Base-by-base conservation (phyloP, 1,140 invertebrate genomes). In the Macrobrachium rosenbergii region DNA sequence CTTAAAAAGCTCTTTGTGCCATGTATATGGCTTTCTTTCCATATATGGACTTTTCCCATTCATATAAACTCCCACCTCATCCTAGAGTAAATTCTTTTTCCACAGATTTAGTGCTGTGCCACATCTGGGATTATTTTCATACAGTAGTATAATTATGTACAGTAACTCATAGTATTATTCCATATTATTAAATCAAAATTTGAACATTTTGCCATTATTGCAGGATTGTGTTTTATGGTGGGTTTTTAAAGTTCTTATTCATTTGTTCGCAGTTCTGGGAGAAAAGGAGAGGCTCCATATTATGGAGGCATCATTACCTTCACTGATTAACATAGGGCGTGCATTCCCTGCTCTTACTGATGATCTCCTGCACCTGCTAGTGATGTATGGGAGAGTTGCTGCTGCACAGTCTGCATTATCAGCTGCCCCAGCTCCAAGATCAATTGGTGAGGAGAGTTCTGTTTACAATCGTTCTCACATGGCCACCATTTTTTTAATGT, bases 321-420 rank as follows among this genome's bases (percentile, higher is more conserved):
- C 96, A 0, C 92, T 99, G 37, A 95, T 97, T 2, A 92, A 96
- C 63, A 96, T 99, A 89, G 97, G 96, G 90, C 94, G 95, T 88
- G 97, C 97, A 0, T 99, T 99, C 92, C 98, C 98, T 37, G 96
- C 97, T 2, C 93, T 99, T 5, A 94, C 96, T 58, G 97, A 99
- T 88, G 98, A 99, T 90, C 95, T 96, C 11, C 95, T 96, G 0
- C 95, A 95, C 23, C 93, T 99, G 16, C 91, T 99, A 60, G 94
- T 97, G 90, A 97, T 98, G 92, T 92, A 98, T 43, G 97, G 96
- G 11, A 93, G 96, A 89, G 95, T 98, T 77, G 96, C 96, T 89
- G 94, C 96, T 16, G 86, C 89, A 21, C 89, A 89, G 67, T 79
- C 85, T 72, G 82, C 87, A 10, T 90, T 97, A 97, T 79, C 84